phyloP scores from a whole-genome alignment of 2,113 vertebrate genomes.

The Cephalophus harveyi region DNA sequence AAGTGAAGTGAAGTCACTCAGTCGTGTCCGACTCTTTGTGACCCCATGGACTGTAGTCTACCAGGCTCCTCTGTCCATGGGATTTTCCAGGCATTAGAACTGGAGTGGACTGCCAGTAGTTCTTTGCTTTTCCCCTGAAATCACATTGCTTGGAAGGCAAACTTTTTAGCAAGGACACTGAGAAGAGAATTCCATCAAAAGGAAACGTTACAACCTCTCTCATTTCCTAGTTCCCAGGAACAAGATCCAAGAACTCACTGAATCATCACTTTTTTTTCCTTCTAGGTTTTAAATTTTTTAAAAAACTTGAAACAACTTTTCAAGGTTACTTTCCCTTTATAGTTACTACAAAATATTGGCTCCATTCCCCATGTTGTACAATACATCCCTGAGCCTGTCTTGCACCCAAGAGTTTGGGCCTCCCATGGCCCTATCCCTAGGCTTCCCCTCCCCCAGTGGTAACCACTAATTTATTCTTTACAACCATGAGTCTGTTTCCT shows the following conservation, averaged over 20 bases:
- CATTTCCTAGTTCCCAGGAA: not conserved
- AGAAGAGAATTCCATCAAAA: not conserved
- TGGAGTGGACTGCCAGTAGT: no score
- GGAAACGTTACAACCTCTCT: not conserved
- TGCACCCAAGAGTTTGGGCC: not conserved
- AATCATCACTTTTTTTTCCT: not conserved
- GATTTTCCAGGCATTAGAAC: no score
- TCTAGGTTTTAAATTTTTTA: not conserved
- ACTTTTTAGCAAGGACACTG: not conserved
- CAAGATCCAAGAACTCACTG: not conserved
- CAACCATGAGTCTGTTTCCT: not conserved
- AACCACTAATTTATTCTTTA: not conserved
- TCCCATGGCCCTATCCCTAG: not conserved
- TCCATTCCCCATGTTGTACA: not conserved
- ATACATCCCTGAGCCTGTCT: not conserved
- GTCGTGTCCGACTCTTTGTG: no score
- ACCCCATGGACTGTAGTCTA: no score
- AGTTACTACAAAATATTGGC: not conserved
- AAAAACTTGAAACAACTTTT: not conserved
- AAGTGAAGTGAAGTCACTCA: no score
- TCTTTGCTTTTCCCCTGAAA: not conserved
- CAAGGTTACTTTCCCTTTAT: not conserved
- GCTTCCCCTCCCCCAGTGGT: not conserved
- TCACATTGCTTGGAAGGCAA: not conserved
- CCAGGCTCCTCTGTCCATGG: no score